Percentiles rank a stretch among this genome's conserved stretches.
Conservation (phyloP, 2,888 invertebrate genomes). For the Nebria salina region DNA sequence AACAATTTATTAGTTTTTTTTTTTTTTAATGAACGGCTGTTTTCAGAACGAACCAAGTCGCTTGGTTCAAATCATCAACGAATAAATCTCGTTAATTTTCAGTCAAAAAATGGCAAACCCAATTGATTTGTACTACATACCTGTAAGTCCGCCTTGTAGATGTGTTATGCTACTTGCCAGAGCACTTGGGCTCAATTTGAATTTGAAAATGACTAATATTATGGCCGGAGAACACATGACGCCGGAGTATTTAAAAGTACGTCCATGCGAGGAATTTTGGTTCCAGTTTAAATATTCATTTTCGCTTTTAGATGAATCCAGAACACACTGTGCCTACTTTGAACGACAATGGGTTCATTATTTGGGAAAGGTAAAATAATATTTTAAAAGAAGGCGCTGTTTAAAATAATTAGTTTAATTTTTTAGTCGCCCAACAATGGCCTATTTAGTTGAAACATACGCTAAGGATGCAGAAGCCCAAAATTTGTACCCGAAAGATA, state of each 20-base stretch:
- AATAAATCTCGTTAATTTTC: conserved; percentile 15
- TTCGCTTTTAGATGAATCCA: conserved; percentile 70
- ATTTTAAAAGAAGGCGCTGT: conserved; percentile 12
- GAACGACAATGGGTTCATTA: conserved; percentile 74
- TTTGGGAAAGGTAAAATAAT: conserved; percentile 72
- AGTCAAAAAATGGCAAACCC: conserved; percentile 48
- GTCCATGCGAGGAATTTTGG: conserved; percentile 3
- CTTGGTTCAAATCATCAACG: neutral
- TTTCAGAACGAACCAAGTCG: too few relatives aligned
- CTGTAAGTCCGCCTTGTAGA: conserved; percentile 73
- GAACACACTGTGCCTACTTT: conserved; percentile 78
- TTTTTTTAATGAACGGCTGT: neutral
- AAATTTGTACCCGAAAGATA: conserved; percentile 72
- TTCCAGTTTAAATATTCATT: conserved; percentile 33
- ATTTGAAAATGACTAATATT: conserved; percentile 71
- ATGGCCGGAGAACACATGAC: conserved; percentile 71
- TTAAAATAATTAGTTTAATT: conserved; percentile 26
- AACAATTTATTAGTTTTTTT: too few relatives aligned
- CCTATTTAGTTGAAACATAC: conserved; percentile 73
- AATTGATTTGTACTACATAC: conserved; percentile 73
- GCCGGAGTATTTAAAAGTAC: conserved; percentile 75
- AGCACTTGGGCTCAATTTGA: conserved; percentile 72
- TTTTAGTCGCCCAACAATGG: conserved; percentile 73
- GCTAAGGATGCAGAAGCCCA: conserved; percentile 66
- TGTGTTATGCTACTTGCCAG: conserved; percentile 72